A percentile compares a stretch with the other conserved stretches of the same genome.
phyloP scores from a whole-genome alignment of 2,113 vertebrate species.

The Limnothrissa miodon region DNA sequence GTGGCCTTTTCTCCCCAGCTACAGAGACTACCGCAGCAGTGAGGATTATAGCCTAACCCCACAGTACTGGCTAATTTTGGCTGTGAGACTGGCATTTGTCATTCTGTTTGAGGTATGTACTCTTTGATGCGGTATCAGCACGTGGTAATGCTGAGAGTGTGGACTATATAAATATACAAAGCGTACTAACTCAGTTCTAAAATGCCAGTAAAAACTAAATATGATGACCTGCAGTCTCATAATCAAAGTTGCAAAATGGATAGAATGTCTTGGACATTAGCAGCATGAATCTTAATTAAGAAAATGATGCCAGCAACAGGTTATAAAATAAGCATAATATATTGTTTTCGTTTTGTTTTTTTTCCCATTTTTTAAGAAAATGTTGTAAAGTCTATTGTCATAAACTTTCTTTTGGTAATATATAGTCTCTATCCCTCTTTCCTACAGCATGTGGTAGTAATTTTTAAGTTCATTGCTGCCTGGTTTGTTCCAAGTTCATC shows the following conservation, averaged over 20 bases:
- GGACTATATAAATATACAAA: neutral
- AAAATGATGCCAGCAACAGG: too few relatives aligned
- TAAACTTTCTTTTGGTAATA: neutral
- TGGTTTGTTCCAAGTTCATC: conserved; percentile 77
- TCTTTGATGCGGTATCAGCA: neutral
- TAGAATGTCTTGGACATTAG: too few relatives aligned
- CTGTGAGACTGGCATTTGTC: conserved; percentile 84
- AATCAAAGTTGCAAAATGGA: too few relatives aligned
- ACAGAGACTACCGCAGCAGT: conserved; percentile 81
- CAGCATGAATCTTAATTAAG: too few relatives aligned
- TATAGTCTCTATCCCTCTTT: neutral
- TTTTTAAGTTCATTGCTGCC: conserved; percentile 73
- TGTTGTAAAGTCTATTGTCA: too few relatives aligned
- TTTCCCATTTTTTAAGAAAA: too few relatives aligned
- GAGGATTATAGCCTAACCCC: conserved; percentile 72
- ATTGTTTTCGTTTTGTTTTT: too few relatives aligned
- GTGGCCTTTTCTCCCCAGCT: conserved; percentile 65
- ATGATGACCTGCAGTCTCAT: too few relatives aligned
- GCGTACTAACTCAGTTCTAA: too few relatives aligned
- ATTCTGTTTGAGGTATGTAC: conserved; percentile 84
- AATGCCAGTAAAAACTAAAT: too few relatives aligned
- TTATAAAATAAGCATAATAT: too few relatives aligned
- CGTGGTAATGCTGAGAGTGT: neutral
- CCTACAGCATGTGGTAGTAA: conserved; percentile 70
- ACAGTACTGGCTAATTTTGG: conserved; percentile 88